Conservation (phyloP, 2,888 invertebrate species). For the Morpho deidamia region DNA sequence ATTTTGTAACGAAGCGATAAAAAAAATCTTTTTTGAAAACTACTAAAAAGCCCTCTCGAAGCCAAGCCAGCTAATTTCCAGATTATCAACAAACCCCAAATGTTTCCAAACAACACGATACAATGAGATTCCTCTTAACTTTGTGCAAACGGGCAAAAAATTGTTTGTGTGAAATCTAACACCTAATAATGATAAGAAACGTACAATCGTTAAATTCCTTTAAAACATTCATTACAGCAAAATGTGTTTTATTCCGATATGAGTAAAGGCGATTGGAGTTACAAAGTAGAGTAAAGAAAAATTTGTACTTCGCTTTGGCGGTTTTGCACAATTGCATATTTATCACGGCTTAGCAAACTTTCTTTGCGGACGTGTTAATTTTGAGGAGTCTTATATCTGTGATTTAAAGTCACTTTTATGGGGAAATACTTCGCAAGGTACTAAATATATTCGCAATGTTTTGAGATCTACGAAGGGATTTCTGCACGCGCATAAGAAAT, state of each 20-base stretch:
- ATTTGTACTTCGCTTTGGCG: conserved; percentile 20
- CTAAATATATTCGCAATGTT: neutral
- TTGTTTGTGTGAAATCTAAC: conserved; percentile 41
- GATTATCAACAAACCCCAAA: conserved; percentile 14
- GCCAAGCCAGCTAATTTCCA: conserved; percentile 15
- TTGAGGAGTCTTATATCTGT: neutral
- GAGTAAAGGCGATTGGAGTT: neutral
- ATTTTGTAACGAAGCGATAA: no score
- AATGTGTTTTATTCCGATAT: conserved; percentile 10
- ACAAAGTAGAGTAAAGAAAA: neutral
- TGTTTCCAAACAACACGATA: conserved; percentile 30
- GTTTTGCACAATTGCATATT: conserved; percentile 29
- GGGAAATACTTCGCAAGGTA: no score
- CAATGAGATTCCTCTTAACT: conserved; percentile 29
- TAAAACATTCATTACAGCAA: conserved; percentile 2
- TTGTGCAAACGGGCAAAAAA: conserved; percentile 45
- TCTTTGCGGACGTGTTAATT: neutral
- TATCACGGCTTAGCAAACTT: conserved; percentile 22
- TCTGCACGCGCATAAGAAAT: conserved; percentile 12
- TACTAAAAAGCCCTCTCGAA: neutral
- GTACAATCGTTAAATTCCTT: no score
- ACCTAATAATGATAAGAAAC: conserved; percentile 25
- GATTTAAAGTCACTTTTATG: no score
- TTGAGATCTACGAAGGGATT: conserved; percentile 8
- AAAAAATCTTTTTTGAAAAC: neutral